Conservation (phyloP, 2,797 vertebrate species). For the Odontamblyopus lacepedii region DNA sequence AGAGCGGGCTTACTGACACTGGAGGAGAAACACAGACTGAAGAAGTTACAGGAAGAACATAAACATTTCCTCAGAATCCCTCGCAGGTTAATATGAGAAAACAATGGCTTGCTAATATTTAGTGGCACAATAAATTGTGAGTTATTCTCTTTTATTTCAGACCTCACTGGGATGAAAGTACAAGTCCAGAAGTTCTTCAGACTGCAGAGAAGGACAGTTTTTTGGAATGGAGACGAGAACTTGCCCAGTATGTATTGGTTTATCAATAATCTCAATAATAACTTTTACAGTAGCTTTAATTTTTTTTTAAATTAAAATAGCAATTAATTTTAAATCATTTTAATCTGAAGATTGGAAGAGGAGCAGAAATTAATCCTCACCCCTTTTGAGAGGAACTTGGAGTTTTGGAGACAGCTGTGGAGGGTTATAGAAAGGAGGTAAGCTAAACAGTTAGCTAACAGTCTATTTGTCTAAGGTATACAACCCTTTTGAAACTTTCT, state of each 20-base stretch:
- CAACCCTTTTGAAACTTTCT: neutral
- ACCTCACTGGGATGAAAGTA: conserved; percentile 88
- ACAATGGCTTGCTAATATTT: neutral
- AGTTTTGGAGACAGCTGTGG: conserved; percentile 99
- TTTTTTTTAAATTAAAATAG: too few species aligned
- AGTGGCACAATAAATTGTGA: neutral
- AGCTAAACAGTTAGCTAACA: neutral
- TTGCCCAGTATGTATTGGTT: conserved; percentile 81
- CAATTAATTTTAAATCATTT: neutral
- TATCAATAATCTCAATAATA: too few species aligned
- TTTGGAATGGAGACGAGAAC: conserved; percentile 89
- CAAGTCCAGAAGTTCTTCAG: conserved; percentile 85
- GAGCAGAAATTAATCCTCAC: conserved; percentile 92
- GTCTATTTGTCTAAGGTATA: neutral
- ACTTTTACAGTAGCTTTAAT: neutral
- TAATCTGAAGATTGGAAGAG: conserved; percentile 87
- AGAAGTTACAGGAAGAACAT: conserved; percentile 89
- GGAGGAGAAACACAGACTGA: conserved; percentile 83
- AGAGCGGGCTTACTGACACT: conserved; percentile 82
- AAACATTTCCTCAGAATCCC: conserved; percentile 88
- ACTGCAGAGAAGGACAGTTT: conserved; percentile 90
- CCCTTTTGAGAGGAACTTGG: conserved; percentile 95
- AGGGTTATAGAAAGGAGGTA: conserved; percentile 98
- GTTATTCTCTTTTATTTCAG: conserved; percentile 64
- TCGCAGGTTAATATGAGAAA: conserved; percentile 74